Base-by-base conservation (phyloP, 2,113 vertebrate genomes). In the Plestiodon gilberti region DNA sequence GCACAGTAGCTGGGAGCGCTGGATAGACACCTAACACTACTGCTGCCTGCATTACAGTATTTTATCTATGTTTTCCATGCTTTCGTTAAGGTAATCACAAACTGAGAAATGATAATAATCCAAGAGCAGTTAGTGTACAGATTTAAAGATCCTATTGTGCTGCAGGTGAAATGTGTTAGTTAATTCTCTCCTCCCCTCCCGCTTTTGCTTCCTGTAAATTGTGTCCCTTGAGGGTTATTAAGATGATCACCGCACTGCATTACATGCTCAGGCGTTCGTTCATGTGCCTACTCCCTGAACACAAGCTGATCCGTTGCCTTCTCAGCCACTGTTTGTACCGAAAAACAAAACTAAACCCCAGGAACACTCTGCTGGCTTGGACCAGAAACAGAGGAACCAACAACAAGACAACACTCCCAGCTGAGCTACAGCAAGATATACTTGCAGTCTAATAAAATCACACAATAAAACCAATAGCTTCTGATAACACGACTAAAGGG, bases 171-270 rank as follows among this genome's bases (percentile, higher is more conserved):
- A 77, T 78, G 62, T 0, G 0, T 20, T 77, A 65, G 20, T 67
- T 80, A 75, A 62, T 88, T 79, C 73, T 83, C 78, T 65, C 76
- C 73, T 33, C 18, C 78, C 71, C 33, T 48, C 43, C 43, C 43
- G 43, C 14, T 69, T 70, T 83, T 86, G 40, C 75, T 91, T 93
- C 89, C 88, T 78, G 74, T 81, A 90, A 87, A 87, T 87, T 48
- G 82, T 40, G 73, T 35, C 86, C 88, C 92, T 73, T 0, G 1
- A 59, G 87, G 43, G 59, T 78, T 86, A 18, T 30, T 81, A 83
- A 90, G 64, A 87, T 83, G 76, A 85, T 89, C 55, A 40, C 62
- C 4, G 10, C 59, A 88, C 59, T n/a, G 70, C 80, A 78, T 13
- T 2, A 83, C 22, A 88, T 35, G 78, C 80, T 82, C 30, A 40